Base-by-base conservation (phyloP, 2,888 invertebrate genomes). In the Choreutis nemorana region DNA sequence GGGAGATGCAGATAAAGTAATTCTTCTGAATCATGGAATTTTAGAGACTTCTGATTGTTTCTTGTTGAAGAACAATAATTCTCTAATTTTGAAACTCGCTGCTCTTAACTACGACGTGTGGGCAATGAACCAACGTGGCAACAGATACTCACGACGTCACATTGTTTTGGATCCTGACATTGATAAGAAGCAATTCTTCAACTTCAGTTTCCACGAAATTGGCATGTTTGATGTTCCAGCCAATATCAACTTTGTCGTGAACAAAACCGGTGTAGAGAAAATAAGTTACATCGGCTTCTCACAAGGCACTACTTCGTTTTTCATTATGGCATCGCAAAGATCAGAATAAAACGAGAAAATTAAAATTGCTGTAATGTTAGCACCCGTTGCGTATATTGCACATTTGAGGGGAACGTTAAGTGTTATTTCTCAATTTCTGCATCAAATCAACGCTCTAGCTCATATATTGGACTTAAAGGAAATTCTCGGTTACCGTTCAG, bases 281-380 rank as follows among this genome's bases (percentile, higher is more conserved):
- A 38, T 91, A 1, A 82, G 81, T 42, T 88, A 86, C 50, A 60
- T 87, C 4, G 91, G 89, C 2, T 88, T 90, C 51, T 90, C 89
- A 4, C 82, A 82, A 58, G 91, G 90, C 12, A 83, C 82, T 0
- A 84, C 85, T 0, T 47, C 64, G 22, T 84, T 82, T 42, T 85
- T 75, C 37, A 80, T 81, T 0, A 73, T 84, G 70, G 54, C 65
- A 3, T 77, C 83, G 1, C 51, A 73, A 20, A 57, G 51, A 15
- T 83, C 85, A 0, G 79, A 83, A 31, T 85, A 85, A 44, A 85
- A 85, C 45, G 44, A 62, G 1, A 86, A 84, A 54, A 63, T 87
- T 8, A 62, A 60, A 20, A 48, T 81, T 0, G 72, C 81, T 33
- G 62, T 81, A 26, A 77, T 81, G 9, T 47, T 85, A 21, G 83